Evolutionary conservation across 1,140 invertebrate genomes (phyloP), one percentile per base, ranked within the genome.

Genomic region (Diploscapter pachys): DNA sequence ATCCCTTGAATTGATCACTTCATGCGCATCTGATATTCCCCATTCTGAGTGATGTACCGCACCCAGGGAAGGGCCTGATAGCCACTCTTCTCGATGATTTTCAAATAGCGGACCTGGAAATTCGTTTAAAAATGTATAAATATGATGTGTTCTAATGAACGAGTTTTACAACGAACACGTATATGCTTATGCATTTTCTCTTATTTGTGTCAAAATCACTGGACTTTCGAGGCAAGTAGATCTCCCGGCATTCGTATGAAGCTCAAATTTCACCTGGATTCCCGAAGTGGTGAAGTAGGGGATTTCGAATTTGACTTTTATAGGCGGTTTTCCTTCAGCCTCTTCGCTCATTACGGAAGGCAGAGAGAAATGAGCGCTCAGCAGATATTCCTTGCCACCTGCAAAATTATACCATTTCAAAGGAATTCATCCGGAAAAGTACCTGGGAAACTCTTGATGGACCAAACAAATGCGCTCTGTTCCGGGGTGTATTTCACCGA

Each of bases 41-140:
- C 97, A 87, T 99, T 99, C 86, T 99, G 96, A 13, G 97, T 99
- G 63, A 99, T 99, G 83, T 99, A 81, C 2, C 50, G 89, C 4
- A 99, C 96, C 96, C 96, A 99, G 0, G 97, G 97, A 67, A 99
- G 85, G 0, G 96, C 96, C 87, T 99, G 96, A 86, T 99, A 99
- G 0, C 96, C 97, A 87, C 94, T 98, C 87, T 99, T 99, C 83
- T 99, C 97, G 83, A 99, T 99, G 83, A 99, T 99, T 88, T 99
- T 99, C 78, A 99, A 88, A 87, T 99, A 99, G 55, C 96, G 90
- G 3, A 98, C 88, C 88, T 89, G 73, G 53, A 81, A 79, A 83
- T n/a, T 5, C 53, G 50, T 59, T 59, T 75, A 48, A 61, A 69
- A 59, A 59, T 3, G 51, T 56, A 48, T 56, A 76, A 48, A 31